These are phyloP conservation scores for Temnopleurus reevesii DNA, from an alignment of 53 echinoderm and acorn worm species.

Conservation along the genomic window DNA sequence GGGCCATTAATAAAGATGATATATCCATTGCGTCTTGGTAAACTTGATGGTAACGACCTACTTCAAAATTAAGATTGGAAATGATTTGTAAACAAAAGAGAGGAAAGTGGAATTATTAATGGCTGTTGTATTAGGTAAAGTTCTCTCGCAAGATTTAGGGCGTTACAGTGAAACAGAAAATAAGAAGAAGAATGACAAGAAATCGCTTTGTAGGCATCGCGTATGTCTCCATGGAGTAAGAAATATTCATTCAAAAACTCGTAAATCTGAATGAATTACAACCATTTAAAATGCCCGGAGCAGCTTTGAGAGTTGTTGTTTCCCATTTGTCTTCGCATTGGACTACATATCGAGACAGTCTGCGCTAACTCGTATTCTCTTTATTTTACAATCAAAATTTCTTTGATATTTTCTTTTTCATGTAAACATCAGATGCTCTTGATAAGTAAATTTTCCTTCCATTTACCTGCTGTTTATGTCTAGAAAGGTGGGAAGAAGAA, in stretches of 20 bases:
- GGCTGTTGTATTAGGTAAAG: slow-evolving; percentile 29
- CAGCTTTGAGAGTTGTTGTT: slow-evolving; percentile 7
- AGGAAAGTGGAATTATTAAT: slow-evolving; percentile 58
- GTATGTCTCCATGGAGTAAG: slow-evolving; percentile 35
- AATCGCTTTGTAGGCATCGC: not conserved
- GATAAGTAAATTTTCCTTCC: too few relatives aligned
- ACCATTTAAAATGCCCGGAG: not conserved
- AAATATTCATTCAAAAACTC: slow-evolving; percentile 39
- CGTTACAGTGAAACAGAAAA: not conserved
- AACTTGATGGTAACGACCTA: slow-evolving; percentile 52
- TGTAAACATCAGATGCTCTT: too few relatives aligned
- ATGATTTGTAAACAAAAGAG: slow-evolving; percentile 56
- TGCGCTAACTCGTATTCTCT: too few relatives aligned
- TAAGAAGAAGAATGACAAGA: not conserved
- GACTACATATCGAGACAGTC: not conserved
- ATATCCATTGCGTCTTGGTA: slow-evolving; percentile 45
- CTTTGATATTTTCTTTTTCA: too few relatives aligned
- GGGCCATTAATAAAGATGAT: slow-evolving; percentile 57
- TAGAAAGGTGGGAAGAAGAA: too few relatives aligned
- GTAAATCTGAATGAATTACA: slow-evolving; percentile 54
- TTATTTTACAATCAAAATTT: too few relatives aligned
- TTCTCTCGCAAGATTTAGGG: slow-evolving; percentile 46
- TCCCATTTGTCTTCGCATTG: not conserved
- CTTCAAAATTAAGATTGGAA: slow-evolving; percentile 52
- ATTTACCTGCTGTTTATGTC: too few relatives aligned